phyloP scores from a whole-genome alignment of 2,797 vertebrate genomes.

The Taeniopygia guttata region DNA sequence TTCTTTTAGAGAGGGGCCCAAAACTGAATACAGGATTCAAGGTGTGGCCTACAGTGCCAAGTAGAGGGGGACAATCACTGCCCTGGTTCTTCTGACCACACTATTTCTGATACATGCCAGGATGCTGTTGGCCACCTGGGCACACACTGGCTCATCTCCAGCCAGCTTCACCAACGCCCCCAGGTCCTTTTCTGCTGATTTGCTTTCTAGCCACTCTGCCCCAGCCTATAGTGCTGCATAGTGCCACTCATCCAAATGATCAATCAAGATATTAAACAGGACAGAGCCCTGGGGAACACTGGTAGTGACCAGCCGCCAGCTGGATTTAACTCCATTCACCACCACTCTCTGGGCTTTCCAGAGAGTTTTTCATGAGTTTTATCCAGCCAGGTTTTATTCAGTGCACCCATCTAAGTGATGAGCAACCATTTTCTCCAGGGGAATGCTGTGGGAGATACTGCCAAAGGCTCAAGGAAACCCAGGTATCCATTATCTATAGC shows the following conservation, averaged over 20 bases:
- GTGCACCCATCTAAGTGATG: neutral
- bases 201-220: neutral
- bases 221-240: no score
- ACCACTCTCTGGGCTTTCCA: neutral
- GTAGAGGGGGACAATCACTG: neutral
- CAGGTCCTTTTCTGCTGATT: neutral
- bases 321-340: neutral
- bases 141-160: neutral
- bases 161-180: neutral
- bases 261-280: neutral
- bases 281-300: neutral
- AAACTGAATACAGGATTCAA: neutral
- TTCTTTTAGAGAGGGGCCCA: neutral
- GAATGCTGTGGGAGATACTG: neutral
- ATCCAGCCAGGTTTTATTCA: neutral
- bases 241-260: neutral
- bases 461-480: neutral
- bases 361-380: neutral
- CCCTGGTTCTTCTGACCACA: neutral
- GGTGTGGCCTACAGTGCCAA: rapidly evolving
- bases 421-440: neutral
- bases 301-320: no score
- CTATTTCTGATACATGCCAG: neutral
- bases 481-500: neutral
- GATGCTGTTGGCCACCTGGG: neutral